These are phyloP conservation scores for Micromesistius poutassou DNA, from an alignment of 2,797 vertebrate genomes.

Conservation along the genomic window DNA sequence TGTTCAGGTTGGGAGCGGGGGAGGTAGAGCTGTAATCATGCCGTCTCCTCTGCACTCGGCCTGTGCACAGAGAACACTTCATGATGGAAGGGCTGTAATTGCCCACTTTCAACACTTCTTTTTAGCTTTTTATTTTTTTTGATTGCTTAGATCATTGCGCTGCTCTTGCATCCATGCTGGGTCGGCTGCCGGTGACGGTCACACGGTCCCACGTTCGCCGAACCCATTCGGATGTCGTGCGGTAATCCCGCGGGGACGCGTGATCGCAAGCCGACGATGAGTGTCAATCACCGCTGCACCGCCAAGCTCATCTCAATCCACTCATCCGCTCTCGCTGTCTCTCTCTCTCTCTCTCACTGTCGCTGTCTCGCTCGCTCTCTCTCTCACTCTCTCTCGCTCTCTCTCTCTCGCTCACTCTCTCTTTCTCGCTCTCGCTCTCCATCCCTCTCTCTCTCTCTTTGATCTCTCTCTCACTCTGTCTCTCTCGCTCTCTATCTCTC, in stretches of 20 bases:
- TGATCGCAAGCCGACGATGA: not conserved
- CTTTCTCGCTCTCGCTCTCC: no score
- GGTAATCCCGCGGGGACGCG: not conserved
- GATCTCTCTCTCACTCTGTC: no score
- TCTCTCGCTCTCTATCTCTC: no score
- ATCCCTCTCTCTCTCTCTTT: no score
- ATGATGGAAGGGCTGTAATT: conserved; percentile 1
- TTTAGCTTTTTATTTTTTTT: not conserved
- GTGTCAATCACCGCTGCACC: not conserved
- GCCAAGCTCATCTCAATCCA: not conserved
- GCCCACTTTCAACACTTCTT: not conserved
- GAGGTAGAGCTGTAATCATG: not conserved
- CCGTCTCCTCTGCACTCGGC: not conserved
- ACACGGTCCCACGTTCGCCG: not conserved
- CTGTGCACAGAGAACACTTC: not conserved
- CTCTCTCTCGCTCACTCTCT: no score
- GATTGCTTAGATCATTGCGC: not conserved
- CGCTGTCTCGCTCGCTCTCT: no score
- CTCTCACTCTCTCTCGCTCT: no score
- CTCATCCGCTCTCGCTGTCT: not conserved
- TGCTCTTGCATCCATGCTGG: not conserved
- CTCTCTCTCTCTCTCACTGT: not conserved
- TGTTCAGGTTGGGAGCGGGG: not conserved
- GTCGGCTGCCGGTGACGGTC: not conserved
- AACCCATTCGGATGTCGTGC: not conserved